Conservation (phyloP, 2,888 invertebrate genomes). For the Mesorhabditis sp. region DNA sequence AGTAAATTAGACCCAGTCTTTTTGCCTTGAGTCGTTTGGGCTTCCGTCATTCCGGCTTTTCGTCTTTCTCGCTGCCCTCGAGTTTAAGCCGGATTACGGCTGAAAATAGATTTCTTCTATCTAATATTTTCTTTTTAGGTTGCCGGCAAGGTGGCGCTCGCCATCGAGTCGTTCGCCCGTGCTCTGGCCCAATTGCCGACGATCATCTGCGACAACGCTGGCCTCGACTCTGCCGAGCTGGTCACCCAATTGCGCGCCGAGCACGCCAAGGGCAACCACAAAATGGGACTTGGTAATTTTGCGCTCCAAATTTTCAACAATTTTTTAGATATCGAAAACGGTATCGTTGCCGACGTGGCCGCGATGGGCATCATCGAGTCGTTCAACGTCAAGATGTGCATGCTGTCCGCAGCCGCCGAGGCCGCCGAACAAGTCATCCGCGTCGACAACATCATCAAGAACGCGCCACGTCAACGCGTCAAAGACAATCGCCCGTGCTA, state of each 20-base stretch:
- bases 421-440: constrained; percentile 85
- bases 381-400: constrained; percentile 91
- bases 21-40: not conserved
- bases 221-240: constrained; percentile 92
- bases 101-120: constrained; percentile 6
- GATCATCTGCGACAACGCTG: constrained; percentile 96
- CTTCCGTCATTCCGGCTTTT: no score
- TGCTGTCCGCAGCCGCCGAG: constrained; percentile 73
- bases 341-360: constrained; percentile 83
- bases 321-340: constrained; percentile 78
- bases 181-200: constrained; percentile 79
- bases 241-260: constrained; percentile 84
- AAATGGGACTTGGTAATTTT: constrained; percentile 74
- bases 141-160: constrained; percentile 92
- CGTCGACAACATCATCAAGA: constrained; percentile 90
- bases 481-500: constrained; percentile 54
- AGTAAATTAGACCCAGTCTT: no score
- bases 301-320: not conserved
- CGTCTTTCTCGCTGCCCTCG: not conserved
- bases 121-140: constrained; percentile 13
- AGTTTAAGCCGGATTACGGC: not conserved
- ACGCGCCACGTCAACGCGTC: constrained; percentile 50
- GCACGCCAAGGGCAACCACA: constrained; percentile 77
- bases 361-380: constrained; percentile 90
- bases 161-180: constrained; percentile 88